A percentile compares a stretch with the other conserved stretches of the same genome.
phyloP scores from a whole-genome alignment of 2,888 invertebrate species.

The Invenusta paracnida region DNA sequence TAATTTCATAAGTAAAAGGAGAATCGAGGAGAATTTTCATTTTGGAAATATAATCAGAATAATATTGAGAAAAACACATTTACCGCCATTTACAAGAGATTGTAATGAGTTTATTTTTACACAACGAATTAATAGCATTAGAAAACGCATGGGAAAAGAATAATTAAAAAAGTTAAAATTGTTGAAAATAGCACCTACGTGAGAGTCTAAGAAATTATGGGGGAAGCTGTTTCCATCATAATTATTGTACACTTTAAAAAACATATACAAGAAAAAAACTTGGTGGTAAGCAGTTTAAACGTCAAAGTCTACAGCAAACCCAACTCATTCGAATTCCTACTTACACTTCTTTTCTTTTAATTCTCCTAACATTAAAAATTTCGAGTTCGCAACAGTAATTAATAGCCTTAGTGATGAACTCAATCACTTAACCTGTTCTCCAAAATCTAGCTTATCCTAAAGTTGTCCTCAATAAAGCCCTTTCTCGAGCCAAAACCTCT shows the following conservation, averaged over 20 bases:
- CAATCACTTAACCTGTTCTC: neutral
- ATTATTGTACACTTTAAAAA: neutral
- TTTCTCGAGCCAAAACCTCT: no score
- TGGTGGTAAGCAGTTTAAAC: neutral
- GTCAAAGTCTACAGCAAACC: neutral
- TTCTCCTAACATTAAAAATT: neutral
- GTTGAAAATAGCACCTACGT: neutral
- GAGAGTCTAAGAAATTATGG: neutral
- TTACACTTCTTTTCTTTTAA: neutral
- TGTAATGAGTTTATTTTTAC: neutral
- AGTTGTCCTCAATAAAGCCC: neutral
- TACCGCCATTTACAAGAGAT: neutral
- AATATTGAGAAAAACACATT: neutral
- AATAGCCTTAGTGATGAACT: neutral
- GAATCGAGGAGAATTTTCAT: neutral
- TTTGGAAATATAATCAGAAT: neutral
- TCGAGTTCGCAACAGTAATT: no score
- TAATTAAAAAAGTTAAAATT: neutral
- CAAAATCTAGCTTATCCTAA: neutral
- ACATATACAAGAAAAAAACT: neutral
- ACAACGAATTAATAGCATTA: neutral
- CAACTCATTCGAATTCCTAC: constrained; percentile 1
- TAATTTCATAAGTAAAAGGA: neutral
- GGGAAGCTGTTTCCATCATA: neutral
- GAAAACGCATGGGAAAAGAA: neutral